Evolutionary conservation across 2,797 vertebrate species (phyloP).

Genomic region (Vultur gryphus): DNA sequence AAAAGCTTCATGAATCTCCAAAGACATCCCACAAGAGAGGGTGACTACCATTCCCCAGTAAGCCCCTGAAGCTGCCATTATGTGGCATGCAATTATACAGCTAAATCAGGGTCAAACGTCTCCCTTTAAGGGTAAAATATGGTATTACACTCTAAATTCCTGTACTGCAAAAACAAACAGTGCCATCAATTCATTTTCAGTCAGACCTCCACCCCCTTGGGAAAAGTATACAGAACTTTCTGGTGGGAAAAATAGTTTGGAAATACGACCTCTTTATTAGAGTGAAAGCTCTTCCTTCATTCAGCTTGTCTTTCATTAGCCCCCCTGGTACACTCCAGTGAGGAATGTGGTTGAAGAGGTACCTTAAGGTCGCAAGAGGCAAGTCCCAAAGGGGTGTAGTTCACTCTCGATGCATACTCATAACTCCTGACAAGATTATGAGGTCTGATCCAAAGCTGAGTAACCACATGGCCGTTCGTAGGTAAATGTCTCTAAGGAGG

Average conservation of each 20-base stretch:
- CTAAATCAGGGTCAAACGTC: background rate
- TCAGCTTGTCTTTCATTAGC: conserved; percentile 23
- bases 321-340: background rate
- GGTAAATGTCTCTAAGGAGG: background rate
- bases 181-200: conserved; percentile 56
- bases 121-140: conserved; percentile 51
- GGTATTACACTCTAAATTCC: conserved; percentile 51
- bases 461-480: background rate
- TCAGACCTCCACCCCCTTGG: conserved; percentile 46
- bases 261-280: conserved; percentile 25
- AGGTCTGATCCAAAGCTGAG: background rate
- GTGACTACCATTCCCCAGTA: background rate
- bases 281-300: conserved; percentile 30
- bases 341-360: conserved; percentile 19
- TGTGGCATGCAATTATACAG: background rate
- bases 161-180: conserved; percentile 65
- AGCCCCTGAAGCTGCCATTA: background rate
- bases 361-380: background rate
- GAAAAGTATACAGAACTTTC: conserved; percentile 55
- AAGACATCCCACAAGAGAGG: conserved; percentile 18
- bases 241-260: conserved; percentile 62
- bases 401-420: background rate
- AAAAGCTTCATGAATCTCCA: conserved; percentile 38
- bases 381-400: background rate
- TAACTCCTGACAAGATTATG: background rate